Conservation (phyloP, 2,888 invertebrate genomes). For the Cenopis cana region DNA sequence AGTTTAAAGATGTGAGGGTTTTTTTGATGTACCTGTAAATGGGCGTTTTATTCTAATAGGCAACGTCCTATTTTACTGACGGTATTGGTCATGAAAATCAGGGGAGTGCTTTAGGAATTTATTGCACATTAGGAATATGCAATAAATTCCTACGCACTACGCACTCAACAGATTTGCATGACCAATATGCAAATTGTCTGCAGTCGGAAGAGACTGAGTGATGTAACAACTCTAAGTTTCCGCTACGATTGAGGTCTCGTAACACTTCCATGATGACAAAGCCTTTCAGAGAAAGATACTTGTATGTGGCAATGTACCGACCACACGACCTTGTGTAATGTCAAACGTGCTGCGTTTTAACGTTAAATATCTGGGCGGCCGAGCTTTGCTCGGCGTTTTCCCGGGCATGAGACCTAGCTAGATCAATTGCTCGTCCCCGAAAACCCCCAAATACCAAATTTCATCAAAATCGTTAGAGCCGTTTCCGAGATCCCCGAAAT, state of each 20-base stretch:
- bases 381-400: no score
- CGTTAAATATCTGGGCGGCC: no score
- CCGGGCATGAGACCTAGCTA: no score
- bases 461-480: no score
- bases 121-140: no score
- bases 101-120: no score
- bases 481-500: no score
- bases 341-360: not conserved
- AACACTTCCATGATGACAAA: conserved; percentile 14
- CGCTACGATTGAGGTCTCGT: conserved; percentile 17
- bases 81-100: no score
- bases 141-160: not conserved
- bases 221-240: conserved; percentile 11
- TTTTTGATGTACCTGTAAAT: no score
- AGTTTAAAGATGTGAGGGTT: no score
- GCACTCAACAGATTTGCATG: not conserved
- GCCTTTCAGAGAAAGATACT: conserved; percentile 9
- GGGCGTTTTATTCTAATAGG: not conserved
- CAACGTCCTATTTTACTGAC: not conserved
- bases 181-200: not conserved
- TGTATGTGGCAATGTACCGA: not conserved
- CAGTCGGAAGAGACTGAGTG: conserved; percentile 19
- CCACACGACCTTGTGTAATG: not conserved
- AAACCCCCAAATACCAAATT: no score
- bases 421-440: no score